A percentile compares a stretch with the other conserved stretches of the same genome.
These are phyloP conservation scores for Halichoerus grypus DNA, from an alignment of 2,113 vertebrate species.

Conservation along the genomic window DNA sequence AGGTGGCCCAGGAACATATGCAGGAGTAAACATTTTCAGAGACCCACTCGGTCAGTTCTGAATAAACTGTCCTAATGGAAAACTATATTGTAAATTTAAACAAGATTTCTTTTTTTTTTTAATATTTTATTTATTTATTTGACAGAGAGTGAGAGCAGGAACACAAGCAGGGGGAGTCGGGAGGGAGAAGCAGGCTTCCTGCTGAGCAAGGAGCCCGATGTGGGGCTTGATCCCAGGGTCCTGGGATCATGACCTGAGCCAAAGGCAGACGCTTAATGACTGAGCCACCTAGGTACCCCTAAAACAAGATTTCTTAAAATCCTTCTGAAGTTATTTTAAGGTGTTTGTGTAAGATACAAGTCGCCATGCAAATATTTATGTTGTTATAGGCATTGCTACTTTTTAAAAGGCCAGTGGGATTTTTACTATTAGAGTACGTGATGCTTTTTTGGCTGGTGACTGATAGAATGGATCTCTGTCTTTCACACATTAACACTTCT, in stretches of 20 bases:
- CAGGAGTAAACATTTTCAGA: not conserved
- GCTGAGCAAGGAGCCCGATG: too few species aligned
- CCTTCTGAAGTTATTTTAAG: conserved; percentile 16
- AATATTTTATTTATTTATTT: too few species aligned
- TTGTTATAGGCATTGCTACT: not conserved
- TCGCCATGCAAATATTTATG: not conserved
- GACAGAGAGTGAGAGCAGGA: too few species aligned
- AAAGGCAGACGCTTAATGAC: too few species aligned
- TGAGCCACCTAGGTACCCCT: too few species aligned
- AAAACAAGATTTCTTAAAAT: conserved; percentile 28
- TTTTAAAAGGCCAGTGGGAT: not conserved
- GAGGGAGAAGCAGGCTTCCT: too few species aligned
- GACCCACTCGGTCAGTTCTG: not conserved
- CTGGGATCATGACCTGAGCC: too few species aligned
- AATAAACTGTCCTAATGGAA: conserved; percentile 20
- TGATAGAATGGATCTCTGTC: not conserved
- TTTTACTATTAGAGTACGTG: not conserved
- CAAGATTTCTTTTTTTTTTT: not conserved
- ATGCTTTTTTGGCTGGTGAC: not conserved
- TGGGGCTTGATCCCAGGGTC: too few species aligned
- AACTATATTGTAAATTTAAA: conserved; percentile 2
- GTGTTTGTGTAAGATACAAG: not conserved
- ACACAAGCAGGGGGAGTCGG: too few species aligned
- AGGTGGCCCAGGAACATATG: not conserved
- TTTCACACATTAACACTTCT: not conserved